phyloP scores from a whole-genome alignment of 2,797 vertebrate genomes.

The Anomalospiza imberbis region DNA sequence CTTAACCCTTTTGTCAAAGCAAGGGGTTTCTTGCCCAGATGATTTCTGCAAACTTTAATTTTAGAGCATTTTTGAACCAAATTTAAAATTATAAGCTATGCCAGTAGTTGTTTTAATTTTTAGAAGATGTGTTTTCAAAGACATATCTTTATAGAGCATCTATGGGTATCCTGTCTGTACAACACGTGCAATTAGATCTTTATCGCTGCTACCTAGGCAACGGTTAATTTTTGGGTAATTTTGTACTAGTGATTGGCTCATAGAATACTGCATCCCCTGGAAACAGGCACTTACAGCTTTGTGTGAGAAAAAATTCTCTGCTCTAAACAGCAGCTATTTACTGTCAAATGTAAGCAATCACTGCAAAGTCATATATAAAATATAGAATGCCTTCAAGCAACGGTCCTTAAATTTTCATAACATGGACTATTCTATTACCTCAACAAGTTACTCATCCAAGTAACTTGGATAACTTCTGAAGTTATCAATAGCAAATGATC shows the following conservation, averaged over 20 bases:
- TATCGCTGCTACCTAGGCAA: not conserved
- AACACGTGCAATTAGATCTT: not conserved
- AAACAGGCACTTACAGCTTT: not conserved
- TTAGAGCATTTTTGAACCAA: not conserved
- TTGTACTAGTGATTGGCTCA: not conserved
- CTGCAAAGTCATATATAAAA: not conserved
- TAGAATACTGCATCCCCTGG: not conserved
- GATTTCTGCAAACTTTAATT: not conserved
- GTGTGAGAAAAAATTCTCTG: not conserved
- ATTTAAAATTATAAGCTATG: not conserved
- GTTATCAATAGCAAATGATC: not conserved
- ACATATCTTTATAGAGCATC: not conserved
- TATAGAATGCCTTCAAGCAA: not conserved
- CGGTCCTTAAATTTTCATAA: not conserved
- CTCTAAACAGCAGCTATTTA: not conserved
- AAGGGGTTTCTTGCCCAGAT: not conserved
- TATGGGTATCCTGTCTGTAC: not conserved
- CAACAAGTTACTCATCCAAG: not conserved
- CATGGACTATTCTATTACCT: not conserved
- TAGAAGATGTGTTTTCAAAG: not conserved
- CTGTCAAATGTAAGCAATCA: not conserved
- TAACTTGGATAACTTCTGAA: not conserved
- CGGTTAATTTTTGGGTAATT: slow-evolving; percentile 1
- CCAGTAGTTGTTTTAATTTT: not conserved
- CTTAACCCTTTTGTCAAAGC: not conserved